A percentile compares a stretch with the other conserved stretches of the same genome.
These are phyloP conservation scores for Pseudomyrmex sp. DNA, from an alignment of 1,140 invertebrate species.

Conservation along the genomic window DNA sequence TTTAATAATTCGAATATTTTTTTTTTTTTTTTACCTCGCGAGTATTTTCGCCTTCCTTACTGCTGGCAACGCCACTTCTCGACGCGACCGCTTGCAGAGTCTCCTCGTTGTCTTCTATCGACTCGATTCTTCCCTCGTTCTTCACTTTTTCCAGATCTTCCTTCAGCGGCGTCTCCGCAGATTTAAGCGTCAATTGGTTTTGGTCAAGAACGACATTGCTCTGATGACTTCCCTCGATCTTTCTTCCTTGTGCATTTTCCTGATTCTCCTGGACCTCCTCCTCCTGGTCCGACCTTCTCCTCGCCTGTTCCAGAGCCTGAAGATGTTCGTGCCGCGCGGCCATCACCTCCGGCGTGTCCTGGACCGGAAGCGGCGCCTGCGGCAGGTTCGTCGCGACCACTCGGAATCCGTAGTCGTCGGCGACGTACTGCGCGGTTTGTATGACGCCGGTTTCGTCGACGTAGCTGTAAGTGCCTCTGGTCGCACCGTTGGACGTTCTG, in stretches of 20 bases:
- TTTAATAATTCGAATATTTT: too few species aligned
- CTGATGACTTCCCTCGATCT: not conserved
- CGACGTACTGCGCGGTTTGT: slow-evolving; percentile 81
- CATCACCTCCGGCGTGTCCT: slow-evolving; percentile 79
- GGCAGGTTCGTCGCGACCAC: slow-evolving; percentile 86
- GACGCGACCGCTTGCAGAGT: slow-evolving; percentile 22
- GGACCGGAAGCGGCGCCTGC: slow-evolving; percentile 76
- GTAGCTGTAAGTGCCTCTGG: slow-evolving; percentile 84
- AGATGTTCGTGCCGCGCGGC: slow-evolving; percentile 77
- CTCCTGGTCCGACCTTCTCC: slow-evolving; percentile 1
- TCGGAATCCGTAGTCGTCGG: slow-evolving; percentile 84
- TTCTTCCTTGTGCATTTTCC: not conserved
- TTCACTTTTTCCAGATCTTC: not conserved
- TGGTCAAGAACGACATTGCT: not conserved
- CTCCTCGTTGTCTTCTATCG: slow-evolving; percentile 38
- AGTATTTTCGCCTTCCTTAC: not conserved
- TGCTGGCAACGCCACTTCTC: not conserved
- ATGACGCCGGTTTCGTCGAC: slow-evolving; percentile 84
- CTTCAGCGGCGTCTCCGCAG: not conserved
- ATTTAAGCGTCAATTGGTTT: not conserved
- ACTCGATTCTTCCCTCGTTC: slow-evolving; percentile 19
- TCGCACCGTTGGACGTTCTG: slow-evolving; percentile 77
- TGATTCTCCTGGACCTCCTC: not conserved
- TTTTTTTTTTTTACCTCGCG: not conserved
- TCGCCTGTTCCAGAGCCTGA: slow-evolving; percentile 55